Evolutionary conservation across 2,888 invertebrate species (phyloP).

Genomic region (Drosophila silvestris): DNA sequence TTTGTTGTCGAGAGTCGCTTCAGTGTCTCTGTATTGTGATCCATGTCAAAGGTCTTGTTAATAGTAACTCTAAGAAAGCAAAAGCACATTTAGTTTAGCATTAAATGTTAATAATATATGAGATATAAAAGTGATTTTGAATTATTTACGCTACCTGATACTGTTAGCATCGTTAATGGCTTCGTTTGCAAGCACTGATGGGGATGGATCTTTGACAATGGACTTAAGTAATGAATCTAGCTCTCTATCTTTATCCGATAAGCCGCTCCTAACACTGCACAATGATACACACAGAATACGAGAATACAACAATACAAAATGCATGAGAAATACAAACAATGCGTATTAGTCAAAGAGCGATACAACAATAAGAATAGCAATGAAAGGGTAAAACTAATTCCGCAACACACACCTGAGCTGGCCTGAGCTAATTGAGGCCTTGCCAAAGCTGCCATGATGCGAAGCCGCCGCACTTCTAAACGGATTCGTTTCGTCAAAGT

Average conservation of each 20-base stretch:
- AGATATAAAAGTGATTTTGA: conserved; percentile 6
- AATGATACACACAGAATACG: conserved; percentile 61
- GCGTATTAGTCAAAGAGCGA: conserved; percentile 60
- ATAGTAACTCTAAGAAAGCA: conserved; percentile 83
- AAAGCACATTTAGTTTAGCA: not conserved
- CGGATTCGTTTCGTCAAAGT: conserved; percentile 85
- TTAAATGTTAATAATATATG: not conserved
- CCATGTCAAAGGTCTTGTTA: conserved; percentile 85
- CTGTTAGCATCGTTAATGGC: conserved; percentile 87
- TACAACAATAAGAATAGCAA: conserved; percentile 41
- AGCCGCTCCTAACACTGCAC: conserved; percentile 85
- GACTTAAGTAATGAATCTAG: conserved; percentile 92
- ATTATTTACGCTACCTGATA: conserved; percentile 84
- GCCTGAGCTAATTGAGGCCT: conserved; percentile 85
- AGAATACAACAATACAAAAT: conserved; percentile 44
- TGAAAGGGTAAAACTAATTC: conserved; percentile 16
- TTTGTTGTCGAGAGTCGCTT: conserved; percentile 88
- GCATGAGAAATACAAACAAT: conserved; percentile 66
- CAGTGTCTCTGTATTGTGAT: conserved; percentile 88
- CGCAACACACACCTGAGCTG: conserved; percentile 81
- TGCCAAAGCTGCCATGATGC: conserved; percentile 85
- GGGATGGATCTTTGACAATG: conserved; percentile 89
- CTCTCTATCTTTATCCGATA: conserved; percentile 87
- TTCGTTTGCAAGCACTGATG: conserved; percentile 87
- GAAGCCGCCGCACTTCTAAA: conserved; percentile 82